Evolutionary conservation across 2,113 vertebrate genomes (phyloP).

Genomic region (Lipophrys pholis): DNA sequence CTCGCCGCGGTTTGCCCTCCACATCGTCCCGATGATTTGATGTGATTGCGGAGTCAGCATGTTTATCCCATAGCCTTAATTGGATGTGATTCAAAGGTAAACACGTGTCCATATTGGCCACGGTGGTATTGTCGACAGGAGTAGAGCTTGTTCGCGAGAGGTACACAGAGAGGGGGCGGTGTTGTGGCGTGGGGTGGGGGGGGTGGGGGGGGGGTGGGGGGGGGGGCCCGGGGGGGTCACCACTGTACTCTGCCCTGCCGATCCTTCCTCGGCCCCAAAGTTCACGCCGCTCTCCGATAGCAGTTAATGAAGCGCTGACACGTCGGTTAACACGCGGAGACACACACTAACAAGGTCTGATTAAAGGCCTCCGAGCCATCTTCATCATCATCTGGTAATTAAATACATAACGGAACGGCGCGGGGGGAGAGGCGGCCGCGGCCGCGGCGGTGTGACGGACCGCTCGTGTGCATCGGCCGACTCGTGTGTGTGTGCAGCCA

Average conservation of each 20-base stretch:
- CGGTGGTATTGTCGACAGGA: too few species aligned
- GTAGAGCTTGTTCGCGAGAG: too few species aligned
- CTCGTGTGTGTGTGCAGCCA: neutral
- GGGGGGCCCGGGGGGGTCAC: conserved; percentile 19
- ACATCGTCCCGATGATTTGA: conserved; percentile 41
- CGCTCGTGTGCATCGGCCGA: neutral
- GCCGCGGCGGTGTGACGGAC: conserved; percentile 17
- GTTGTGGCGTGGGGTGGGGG: too few species aligned
- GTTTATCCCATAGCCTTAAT: conserved; percentile 63
- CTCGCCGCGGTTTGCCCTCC: conserved; percentile 5
- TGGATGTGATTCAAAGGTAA: conserved; percentile 63
- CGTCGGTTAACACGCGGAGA: conserved; percentile 71
- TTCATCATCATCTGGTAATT: conserved; percentile 76
- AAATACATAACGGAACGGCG: conserved; percentile 69
- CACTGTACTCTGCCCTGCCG: conserved; percentile 26
- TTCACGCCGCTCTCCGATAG: conserved; percentile 42
- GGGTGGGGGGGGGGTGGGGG: conserved; percentile 14
- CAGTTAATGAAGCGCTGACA: conserved; percentile 81
- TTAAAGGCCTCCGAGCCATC: conserved; percentile 69
- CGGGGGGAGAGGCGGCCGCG: conserved; percentile 30
- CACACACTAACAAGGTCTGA: conserved; percentile 79
- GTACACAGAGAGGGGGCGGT: too few species aligned
- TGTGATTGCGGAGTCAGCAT: conserved; percentile 44
- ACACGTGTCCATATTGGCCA: conserved; percentile 49
- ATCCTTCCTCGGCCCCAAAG: conserved; percentile 30